Base-by-base conservation (phyloP, 2,113 vertebrate genomes). In the Bostrychus sinensis region DNA sequence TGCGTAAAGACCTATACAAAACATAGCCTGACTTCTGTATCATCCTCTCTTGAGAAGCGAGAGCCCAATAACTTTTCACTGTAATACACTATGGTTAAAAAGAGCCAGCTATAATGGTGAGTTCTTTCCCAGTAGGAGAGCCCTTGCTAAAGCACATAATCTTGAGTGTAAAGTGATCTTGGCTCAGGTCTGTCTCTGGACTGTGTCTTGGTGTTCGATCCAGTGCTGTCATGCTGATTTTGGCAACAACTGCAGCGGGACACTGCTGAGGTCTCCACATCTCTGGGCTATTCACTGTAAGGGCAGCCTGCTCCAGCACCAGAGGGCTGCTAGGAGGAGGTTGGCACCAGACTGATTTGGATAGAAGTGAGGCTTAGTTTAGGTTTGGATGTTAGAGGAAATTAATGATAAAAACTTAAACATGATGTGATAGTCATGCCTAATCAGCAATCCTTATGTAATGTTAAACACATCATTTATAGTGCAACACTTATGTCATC, bases 141-240 rank as follows among this genome's bases (percentile, higher is more conserved):
- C 25, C 73, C 19, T 17, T 8, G 45, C 56, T 75, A 7, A 85
- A 86, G 80, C 66, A 73, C 69, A 84, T 82, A 72, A 82, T 89
- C 81, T 70, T 68, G n/a, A 23, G 55, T 58, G 85, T 79, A 85
- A 87, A 78, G 59, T 68, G 75, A 86, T 84, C 80, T 72, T 62
- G 83, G 30, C 10, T 17, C 66, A 41, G 70, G 14, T n/a, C 67
- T 75, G 53, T 56, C 57, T 86, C 78, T 84, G 84, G 78, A 65
- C 71, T 63, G 57, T 69, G 74, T 87, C 81, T 76, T 55, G 1
- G 14, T 12, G 39, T 74, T 81, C 65, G 59, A 64, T 53, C 55
- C 46, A 50, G 7, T 26, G 36, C 13, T 1, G 32, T 51, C 37
- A 5, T 82, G 82, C 72, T 85, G 79, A 62, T 79, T 69, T 84